Evolutionary conservation across 2,888 invertebrate species (phyloP).

Genomic region (Euclidia mi): DNA sequence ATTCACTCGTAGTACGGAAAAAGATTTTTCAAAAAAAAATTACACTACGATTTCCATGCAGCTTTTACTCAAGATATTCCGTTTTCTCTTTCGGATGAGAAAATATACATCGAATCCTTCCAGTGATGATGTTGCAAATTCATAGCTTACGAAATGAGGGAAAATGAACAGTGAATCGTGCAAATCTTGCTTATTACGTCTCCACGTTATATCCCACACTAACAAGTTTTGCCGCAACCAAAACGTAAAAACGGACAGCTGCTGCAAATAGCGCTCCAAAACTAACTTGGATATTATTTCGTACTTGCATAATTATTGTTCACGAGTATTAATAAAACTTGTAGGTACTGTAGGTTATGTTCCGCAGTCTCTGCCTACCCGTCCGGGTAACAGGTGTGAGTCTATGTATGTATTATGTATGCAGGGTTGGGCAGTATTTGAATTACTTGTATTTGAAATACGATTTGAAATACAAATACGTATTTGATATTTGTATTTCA

Average conservation of each 20-base stretch:
- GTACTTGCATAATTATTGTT: constrained; percentile 16
- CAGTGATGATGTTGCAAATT: constrained; percentile 36
- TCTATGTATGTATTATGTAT: too few species aligned
- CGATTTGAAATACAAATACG: too few species aligned
- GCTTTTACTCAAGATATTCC: not conserved
- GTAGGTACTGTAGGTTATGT: too few species aligned
- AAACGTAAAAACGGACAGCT: constrained; percentile 42
- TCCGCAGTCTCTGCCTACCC: too few species aligned
- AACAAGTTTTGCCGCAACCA: constrained; percentile 36
- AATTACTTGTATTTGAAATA: too few species aligned
- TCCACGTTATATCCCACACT: constrained; percentile 28
- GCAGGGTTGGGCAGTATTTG: too few species aligned
- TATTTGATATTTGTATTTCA: too few species aligned
- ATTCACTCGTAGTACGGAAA: too few species aligned
- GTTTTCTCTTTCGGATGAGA: constrained; percentile 17
- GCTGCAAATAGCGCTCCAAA: constrained; percentile 32
- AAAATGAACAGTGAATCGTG: constrained; percentile 38
- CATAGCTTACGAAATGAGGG: constrained; percentile 39
- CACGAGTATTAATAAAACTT: constrained; percentile 2
- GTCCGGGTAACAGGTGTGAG: too few species aligned
- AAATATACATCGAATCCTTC: constrained; percentile 27
- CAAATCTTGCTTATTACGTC: constrained; percentile 37
- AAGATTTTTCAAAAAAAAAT: too few species aligned
- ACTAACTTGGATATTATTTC: constrained; percentile 33
- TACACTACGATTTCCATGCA: too few species aligned